Conservation (phyloP, 2,797 vertebrate species). For the Botia almorhae region DNA sequence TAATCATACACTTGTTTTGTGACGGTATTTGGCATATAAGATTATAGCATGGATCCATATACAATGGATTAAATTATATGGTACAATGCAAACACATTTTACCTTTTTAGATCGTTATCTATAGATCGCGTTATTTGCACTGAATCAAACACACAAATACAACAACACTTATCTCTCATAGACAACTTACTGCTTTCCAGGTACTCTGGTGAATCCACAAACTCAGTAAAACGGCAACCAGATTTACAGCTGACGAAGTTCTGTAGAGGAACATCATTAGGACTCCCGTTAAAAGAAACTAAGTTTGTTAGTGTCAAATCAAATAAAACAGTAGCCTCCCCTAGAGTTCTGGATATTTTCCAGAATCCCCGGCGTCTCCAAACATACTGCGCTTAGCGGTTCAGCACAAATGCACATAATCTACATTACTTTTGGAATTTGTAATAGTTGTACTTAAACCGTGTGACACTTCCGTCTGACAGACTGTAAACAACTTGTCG, state of each 20-base stretch:
- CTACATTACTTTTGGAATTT: neutral
- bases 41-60: too few relatives aligned
- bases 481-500: neutral
- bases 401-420: neutral
- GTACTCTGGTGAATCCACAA: slow-evolving; percentile 42
- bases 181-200: slow-evolving; percentile 51
- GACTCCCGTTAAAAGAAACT: neutral
- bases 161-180: neutral
- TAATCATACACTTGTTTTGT: too few relatives aligned
- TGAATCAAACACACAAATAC: neutral
- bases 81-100: too few relatives aligned
- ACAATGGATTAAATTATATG: too few relatives aligned
- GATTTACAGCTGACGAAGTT: slow-evolving; percentile 31
- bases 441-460: slow-evolving; percentile 17
- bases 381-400: slow-evolving; percentile 1
- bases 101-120: too few relatives aligned
- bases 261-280: slow-evolving; percentile 45
- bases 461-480: neutral
- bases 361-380: slow-evolving; percentile 13
- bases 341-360: slow-evolving; percentile 15
- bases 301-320: slow-evolving; percentile 14
- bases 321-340: slow-evolving; percentile 12
- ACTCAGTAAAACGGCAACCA: slow-evolving; percentile 33
- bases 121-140: too few relatives aligned
- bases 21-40: too few relatives aligned